These are phyloP conservation scores for Aleadryas rufinucha DNA, from an alignment of 2,113 vertebrate genomes.

Conservation along the genomic window DNA sequence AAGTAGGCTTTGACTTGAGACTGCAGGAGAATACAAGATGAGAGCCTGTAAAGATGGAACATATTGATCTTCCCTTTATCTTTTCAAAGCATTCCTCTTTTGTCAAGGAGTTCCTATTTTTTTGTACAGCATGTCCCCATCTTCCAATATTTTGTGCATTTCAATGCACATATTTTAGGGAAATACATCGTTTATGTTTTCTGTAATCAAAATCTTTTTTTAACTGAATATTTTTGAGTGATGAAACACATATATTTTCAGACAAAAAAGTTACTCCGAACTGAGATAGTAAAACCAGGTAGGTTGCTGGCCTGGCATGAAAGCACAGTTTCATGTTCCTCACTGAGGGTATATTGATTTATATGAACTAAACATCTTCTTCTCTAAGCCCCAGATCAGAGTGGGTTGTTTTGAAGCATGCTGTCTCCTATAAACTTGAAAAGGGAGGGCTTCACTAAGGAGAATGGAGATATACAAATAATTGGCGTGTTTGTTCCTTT, in stretches of 20 bases:
- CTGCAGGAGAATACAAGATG: slow-evolving; percentile 43
- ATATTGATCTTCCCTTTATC: slow-evolving; percentile 61
- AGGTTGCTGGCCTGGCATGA: neutral
- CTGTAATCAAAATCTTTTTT: neutral
- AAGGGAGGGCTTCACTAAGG: neutral
- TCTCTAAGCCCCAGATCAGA: neutral
- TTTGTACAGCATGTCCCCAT: neutral
- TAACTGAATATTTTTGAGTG: neutral
- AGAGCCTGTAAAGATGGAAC: slow-evolving; percentile 23
- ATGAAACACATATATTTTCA: neutral
- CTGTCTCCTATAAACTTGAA: neutral
- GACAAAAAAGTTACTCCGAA: neutral
- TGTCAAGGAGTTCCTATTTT: slow-evolving; percentile 19
- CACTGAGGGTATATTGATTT: slow-evolving; percentile 18
- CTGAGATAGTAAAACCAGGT: neutral
- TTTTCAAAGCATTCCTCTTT: slow-evolving; percentile 46
- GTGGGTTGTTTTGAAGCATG: neutral
- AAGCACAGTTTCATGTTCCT: neutral
- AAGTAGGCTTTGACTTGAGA: slow-evolving; percentile 47
- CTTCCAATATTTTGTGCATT: neutral
- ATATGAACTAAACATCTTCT: neutral
- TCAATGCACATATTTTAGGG: neutral
- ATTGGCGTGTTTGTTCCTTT: neutral
- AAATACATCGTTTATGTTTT: neutral
- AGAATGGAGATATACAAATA: neutral